Evolutionary conservation across 2,888 invertebrate species (phyloP).

Genomic region (Spialia ferax): DNA sequence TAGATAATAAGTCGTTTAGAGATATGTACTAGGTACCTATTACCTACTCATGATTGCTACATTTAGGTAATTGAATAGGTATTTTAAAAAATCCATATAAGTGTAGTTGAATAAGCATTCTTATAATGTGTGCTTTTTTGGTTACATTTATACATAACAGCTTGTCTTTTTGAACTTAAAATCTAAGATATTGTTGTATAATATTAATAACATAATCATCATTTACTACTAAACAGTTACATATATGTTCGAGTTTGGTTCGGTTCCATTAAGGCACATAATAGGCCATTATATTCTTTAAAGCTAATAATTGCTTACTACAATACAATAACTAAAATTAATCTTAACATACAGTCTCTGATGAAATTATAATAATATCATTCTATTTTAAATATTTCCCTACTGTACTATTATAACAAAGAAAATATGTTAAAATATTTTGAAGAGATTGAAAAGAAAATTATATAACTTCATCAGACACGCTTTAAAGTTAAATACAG

Average conservation of each 20-base stretch:
- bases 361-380: too few species aligned
- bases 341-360: neutral
- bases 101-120: too few species aligned
- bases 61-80: too few species aligned
- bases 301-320: conserved; percentile 65
- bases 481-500: conserved; percentile 6
- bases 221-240: conserved; percentile 42
- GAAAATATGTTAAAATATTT: too few species aligned
- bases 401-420: too few species aligned
- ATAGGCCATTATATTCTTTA: conserved; percentile 77
- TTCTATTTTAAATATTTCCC: neutral
- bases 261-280: conserved; percentile 80
- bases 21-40: too few species aligned
- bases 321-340: too few species aligned
- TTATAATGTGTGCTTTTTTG: too few species aligned
- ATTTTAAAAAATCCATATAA: too few species aligned
- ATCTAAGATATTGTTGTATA: conserved; percentile 28
- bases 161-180: conserved; percentile 22
- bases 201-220: conserved; percentile 29
- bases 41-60: too few species aligned
- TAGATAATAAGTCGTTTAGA: too few species aligned
- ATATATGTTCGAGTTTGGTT: conserved; percentile 76
- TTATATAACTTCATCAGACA: conserved; percentile 1
- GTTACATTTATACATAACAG: conserved; percentile 6
- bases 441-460: neutral